Base-by-base conservation (phyloP, 2,113 vertebrate genomes). In the Melanostigma gelatinosum region DNA sequence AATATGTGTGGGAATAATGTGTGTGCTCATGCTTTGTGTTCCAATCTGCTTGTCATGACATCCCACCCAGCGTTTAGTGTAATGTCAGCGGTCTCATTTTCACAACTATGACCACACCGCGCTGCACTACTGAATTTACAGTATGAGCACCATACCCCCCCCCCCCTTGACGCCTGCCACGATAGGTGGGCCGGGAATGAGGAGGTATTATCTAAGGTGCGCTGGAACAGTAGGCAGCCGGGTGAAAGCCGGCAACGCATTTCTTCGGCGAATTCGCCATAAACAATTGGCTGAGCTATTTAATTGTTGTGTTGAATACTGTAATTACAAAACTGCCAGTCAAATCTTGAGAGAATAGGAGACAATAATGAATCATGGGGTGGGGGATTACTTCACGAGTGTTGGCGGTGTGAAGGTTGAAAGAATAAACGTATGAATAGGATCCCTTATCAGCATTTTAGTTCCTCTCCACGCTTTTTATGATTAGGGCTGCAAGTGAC, bases 321-420 rank as follows among this genome's bases (percentile, higher is more conserved):
- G 86, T 85, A 89, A 92, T 93, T 91, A 92, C 52, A 68, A 90
- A 87, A 83, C 79, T 88, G 88, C 79, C 91, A 86, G 75, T 93
- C 91, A 89, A 89, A 89, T 86, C 68, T 81, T 32, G 46, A 76
- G 61, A 86, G 85, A 91, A 89, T 72, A 42, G 65, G 64, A 34
- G 69, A 88, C 79, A 89, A 92, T 88, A 91, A 92, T 84, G 72
- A 73, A 80, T 64, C 16, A 12, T 40, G 72, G 79, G 79, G 11
- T 44, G 15, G 50, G 42, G 60, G 60, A 72, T 79, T 74, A 68
- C 64, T 82, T 86, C 7, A 64, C 15, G 65, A 82, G 75, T 75
- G 72, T 73, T 68, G 72, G 55, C 52, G 44, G 55, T 75, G 57
- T 84, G 79, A 75, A 50, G 57, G 76, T 77, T 87, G 68, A 74